Percentiles rank a stretch among this genome's conserved stretches.
phyloP scores from a whole-genome alignment of 2,888 invertebrate genomes.

The Fabriciana adippe region DNA sequence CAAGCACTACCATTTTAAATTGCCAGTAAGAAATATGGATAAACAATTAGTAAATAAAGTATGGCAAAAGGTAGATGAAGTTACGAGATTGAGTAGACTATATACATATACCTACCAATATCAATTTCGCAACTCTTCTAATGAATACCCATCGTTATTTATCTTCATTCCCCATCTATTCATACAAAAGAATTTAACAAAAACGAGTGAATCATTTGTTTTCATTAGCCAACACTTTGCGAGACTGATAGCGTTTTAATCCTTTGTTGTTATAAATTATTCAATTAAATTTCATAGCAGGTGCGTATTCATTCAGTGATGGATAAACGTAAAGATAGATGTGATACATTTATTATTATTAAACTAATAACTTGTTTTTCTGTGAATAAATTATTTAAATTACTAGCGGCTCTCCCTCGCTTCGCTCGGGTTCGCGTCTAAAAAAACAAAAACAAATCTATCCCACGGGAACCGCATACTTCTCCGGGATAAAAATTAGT shows the following conservation, averaged over 20 bases:
- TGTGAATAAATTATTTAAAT: background rate
- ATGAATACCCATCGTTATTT: constrained; percentile 6
- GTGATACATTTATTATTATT: background rate
- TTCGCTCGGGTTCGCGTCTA: too few species aligned
- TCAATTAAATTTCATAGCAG: constrained; percentile 24
- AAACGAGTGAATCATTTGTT: constrained; percentile 29
- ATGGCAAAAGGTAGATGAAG: too few species aligned
- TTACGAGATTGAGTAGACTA: too few species aligned
- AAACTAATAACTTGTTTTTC: background rate
- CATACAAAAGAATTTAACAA: constrained; percentile 26
- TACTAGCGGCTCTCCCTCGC: background rate
- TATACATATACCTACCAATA: background rate
- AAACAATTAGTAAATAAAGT: too few species aligned
- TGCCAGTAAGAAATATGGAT: too few species aligned
- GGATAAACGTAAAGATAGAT: constrained; percentile 7
- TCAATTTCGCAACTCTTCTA: background rate
- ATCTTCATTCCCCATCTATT: constrained; percentile 24
- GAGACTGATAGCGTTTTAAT: constrained; percentile 26
- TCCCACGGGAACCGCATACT: background rate
- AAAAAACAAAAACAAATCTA: too few species aligned
- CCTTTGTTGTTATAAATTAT: constrained; percentile 30
- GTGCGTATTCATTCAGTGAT: constrained; percentile 19
- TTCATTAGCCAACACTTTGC: constrained; percentile 30
- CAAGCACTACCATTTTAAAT: too few species aligned
- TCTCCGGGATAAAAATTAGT: background rate